Conservation (phyloP, 2,888 invertebrate species). For the Heterodera filipjevi region DNA sequence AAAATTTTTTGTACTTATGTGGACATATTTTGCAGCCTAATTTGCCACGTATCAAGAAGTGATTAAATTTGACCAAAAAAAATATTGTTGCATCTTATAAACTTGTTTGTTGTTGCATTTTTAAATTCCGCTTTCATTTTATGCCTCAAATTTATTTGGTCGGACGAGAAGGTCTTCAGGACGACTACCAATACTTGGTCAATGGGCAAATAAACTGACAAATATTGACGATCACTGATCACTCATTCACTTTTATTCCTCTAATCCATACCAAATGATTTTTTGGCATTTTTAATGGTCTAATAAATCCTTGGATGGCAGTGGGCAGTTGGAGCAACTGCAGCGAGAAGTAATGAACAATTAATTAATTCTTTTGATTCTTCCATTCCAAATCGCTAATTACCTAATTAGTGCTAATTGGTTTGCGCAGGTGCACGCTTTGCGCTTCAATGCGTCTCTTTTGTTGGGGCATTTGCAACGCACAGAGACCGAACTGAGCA, state of each 20-base stretch:
- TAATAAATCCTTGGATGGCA: no score
- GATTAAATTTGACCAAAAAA: no score
- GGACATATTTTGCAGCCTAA: no score
- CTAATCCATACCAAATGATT: no score
- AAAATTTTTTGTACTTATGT: no score
- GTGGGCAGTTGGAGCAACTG: slow-evolving; percentile 24
- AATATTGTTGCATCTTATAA: no score
- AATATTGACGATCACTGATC: neutral
- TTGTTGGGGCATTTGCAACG: slow-evolving; percentile 24
- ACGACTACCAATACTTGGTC: slow-evolving; percentile 31
- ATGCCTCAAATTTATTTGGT: no score
- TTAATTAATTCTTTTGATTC: neutral
- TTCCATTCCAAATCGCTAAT: no score
- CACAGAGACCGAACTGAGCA: slow-evolving; percentile 19
- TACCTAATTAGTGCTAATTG: neutral
- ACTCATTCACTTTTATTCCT: neutral
- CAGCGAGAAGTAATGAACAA: slow-evolving; percentile 1
- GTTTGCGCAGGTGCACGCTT: neutral
- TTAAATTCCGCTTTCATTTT: no score
- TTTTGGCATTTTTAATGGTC: neutral
- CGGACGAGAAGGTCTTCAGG: slow-evolving; percentile 17
- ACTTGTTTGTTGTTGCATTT: no score
- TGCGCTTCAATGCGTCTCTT: slow-evolving; percentile 24
- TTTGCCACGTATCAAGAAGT: no score
- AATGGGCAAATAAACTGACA: neutral